Base-by-base conservation (phyloP, 2,797 vertebrate genomes). In the Selene dorsalis region DNA sequence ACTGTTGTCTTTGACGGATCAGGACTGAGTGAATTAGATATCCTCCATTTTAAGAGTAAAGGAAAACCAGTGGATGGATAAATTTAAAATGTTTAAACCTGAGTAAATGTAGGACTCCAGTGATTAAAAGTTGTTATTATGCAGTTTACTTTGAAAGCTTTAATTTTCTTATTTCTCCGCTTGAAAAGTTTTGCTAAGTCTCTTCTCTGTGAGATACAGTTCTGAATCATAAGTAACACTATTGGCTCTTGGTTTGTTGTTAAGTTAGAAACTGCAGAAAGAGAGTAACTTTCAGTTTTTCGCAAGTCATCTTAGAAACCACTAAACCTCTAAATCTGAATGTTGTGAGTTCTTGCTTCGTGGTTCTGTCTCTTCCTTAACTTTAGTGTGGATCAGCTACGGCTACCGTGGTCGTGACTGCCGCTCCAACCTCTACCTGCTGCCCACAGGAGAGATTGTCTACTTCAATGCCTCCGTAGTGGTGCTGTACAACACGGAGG, bases 401-500 rank as follows among this genome's bases (percentile, higher is more conserved):
- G 97, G 97, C 16, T 98, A 98, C 86, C 94, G 97, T 0, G 97
- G 97, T 3, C 94, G 97, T 0, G 97, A 98, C 91, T 98, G 97
- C 69, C 95, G 97, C 62, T 94, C 94, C 78, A 98, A 98, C 90
- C 95, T 98, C 43, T 97, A 95, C 87, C 94, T 98, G 88, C 94
- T 98, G 79, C 97, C 97, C 65, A 97, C 97, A 0, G 97, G 97
- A 20, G 97, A 98, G 94, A 95, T 97, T 0, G 95, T 97, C 26
- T 98, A 98, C 90, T 98, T 98, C 58, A 96, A 96, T 50, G 97
- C 97, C 32, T 96, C 96, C 0, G 96, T 97, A 81, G 97, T 96
- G 3, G 96, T 98, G 43, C 94, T 98, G 11, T 97, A 96, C 91
- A 96, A 96, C 24, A 94, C 95, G 0, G 96, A 96, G 76, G 97